Percentiles rank a stretch among this genome's conserved stretches.
phyloP scores from a whole-genome alignment of 2,888 invertebrate genomes.

The Alentia gelatinosa region DNA sequence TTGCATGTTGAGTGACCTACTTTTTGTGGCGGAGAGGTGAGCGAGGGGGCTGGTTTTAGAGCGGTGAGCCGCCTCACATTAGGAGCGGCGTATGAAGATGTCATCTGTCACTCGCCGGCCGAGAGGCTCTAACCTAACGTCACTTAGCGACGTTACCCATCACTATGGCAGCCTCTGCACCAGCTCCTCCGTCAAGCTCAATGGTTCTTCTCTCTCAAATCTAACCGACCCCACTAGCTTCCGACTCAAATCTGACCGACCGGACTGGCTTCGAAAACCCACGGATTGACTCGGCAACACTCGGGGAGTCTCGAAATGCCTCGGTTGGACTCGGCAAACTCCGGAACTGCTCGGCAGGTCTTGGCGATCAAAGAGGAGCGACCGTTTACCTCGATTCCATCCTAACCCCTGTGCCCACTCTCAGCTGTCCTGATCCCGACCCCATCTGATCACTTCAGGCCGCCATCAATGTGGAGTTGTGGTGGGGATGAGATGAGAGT shows the following conservation, averaged over 20 bases:
- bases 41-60: not conserved
- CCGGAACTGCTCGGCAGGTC: not conserved
- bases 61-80: slow-evolving; percentile 40
- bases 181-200: not conserved
- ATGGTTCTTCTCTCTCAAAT: too few species aligned
- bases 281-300: too few species aligned
- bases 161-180: not conserved
- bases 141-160: slow-evolving; percentile 43
- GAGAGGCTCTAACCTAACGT: slow-evolving; percentile 26
- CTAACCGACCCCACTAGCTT: too few species aligned
- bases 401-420: not conserved
- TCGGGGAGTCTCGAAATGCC: too few species aligned
- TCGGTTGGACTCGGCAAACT: too few species aligned
- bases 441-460: not conserved
- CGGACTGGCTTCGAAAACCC: too few species aligned
- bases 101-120: slow-evolving; percentile 32
- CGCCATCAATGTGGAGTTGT: not conserved
- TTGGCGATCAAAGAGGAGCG: not conserved
- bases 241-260: too few species aligned
- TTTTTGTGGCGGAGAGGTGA: not conserved
- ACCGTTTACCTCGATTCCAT: not conserved
- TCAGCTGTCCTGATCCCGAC: not conserved
- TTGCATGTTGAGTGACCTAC: slow-evolving; percentile 43
- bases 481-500: too few species aligned
- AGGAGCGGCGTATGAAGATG: slow-evolving; percentile 45